Evolutionary conservation across 2,797 vertebrate species (phyloP).

Genomic region (Hyperoplus lanceolatus): DNA sequence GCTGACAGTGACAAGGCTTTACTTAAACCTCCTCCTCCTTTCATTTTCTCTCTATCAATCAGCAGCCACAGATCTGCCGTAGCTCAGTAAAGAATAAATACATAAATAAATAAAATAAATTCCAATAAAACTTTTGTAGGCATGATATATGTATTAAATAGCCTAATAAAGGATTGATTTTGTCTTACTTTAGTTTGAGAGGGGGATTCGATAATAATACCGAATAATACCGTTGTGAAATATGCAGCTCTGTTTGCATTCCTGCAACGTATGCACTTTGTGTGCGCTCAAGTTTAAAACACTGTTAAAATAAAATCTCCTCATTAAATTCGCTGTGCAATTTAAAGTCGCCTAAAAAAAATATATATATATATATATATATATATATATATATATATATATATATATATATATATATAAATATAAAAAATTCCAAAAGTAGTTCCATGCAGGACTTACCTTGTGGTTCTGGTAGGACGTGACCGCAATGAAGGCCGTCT

Average conservation of each 20-base stretch:
- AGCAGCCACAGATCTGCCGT: not conserved
- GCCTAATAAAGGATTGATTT: too few relatives aligned
- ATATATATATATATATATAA: too few relatives aligned
- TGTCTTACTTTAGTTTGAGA: not conserved
- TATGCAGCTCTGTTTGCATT: not conserved
- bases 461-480: constrained; percentile 99
- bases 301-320: constrained; percentile 1
- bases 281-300: not conserved
- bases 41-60: constrained; percentile 7
- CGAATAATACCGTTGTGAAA: not conserved
- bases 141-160: not conserved
- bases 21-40: constrained; percentile 15
- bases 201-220: not conserved
- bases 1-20: constrained; percentile 39
- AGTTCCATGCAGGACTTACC: constrained; percentile 77
- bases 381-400: not conserved
- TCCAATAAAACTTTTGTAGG: not conserved
- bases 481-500: constrained; percentile 97
- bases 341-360: not conserved
- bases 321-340: not conserved
- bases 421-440: not conserved
- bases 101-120: not conserved
- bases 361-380: too few relatives aligned
- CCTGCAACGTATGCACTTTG: not conserved
- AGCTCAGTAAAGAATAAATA: too few relatives aligned